phyloP scores from a whole-genome alignment of 2,888 invertebrate genomes.

The Drosophila conformis region DNA sequence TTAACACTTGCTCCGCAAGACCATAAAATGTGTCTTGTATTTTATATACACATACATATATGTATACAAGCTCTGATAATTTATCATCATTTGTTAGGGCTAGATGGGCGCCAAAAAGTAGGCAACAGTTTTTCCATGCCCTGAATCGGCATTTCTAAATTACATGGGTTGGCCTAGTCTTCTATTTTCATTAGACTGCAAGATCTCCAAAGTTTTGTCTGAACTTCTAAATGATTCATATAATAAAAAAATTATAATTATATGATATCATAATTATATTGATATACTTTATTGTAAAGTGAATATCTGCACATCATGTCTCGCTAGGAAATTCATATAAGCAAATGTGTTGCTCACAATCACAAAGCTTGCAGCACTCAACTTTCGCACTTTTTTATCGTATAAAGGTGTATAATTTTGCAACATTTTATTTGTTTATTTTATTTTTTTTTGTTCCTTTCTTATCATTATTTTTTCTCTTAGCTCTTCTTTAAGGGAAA shows the following conservation, averaged over 20 bases:
- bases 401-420: not conserved
- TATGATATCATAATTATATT: not conserved
- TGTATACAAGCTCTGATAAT: constrained; percentile 15
- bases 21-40: constrained; percentile 40
- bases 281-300: not conserved
- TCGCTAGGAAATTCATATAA: not conserved
- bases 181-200: not conserved
- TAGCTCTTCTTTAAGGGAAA: not conserved
- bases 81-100: constrained; percentile 45
- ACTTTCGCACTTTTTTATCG: not conserved
- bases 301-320: not conserved
- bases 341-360: not conserved
- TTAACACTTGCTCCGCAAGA: constrained; percentile 50
- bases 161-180: not conserved
- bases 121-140: constrained; percentile 13
- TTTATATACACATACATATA: constrained; percentile 5
- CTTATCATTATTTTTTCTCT: not conserved
- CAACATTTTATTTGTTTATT: not conserved
- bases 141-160: not conserved
- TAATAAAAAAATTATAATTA: too few relatives aligned
- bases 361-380: not conserved
- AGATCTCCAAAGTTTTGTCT: not conserved
- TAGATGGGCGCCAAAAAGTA: not conserved
- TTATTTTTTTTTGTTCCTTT: not conserved
- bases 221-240: not conserved